Percentiles rank a stretch among this genome's conserved stretches.
These are phyloP conservation scores for Atherix ibis DNA, from an alignment of 2,888 invertebrate species.

Conservation along the genomic window DNA sequence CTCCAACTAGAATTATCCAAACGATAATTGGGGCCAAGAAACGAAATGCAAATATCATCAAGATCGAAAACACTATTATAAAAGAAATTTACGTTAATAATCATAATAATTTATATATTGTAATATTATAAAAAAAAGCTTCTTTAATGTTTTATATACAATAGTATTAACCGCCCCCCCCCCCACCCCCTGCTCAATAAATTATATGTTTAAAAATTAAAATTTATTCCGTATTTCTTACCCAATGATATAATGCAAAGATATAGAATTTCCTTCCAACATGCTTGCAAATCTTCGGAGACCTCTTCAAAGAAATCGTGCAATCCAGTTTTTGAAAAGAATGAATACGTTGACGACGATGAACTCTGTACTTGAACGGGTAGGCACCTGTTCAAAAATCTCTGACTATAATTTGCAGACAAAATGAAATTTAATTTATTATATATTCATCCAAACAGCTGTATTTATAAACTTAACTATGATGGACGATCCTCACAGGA, in stretches of 20 bases:
- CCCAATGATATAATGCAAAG: conserved; percentile 43
- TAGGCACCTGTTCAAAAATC: conserved; percentile 39
- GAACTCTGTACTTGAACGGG: conserved; percentile 29
- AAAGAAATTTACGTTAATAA: neutral
- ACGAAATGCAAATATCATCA: conserved; percentile 39
- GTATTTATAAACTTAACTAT: conserved; percentile 21
- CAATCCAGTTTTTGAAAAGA: conserved; percentile 36
- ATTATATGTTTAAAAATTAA: no score
- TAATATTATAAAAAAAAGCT: no score
- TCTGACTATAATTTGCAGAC: no score
- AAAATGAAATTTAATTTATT: no score
- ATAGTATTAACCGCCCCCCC: no score
- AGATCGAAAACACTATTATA: conserved; percentile 33
- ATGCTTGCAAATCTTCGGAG: conserved; percentile 40
- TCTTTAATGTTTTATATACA: no score
- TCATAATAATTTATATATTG: no score
- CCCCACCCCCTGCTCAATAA: no score
- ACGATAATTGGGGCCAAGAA: conserved; percentile 43
- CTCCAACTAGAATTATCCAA: conserved; percentile 42
- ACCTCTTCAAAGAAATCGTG: conserved; percentile 41
- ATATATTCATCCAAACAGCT: no score
- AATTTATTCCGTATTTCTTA: no score
- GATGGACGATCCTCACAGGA: conserved; percentile 18
- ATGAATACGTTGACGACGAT: conserved; percentile 20
- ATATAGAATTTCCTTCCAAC: conserved; percentile 43